Evolutionary conservation across 2,797 vertebrate genomes (phyloP).

Genomic region (Apodemus agrarius): DNA sequence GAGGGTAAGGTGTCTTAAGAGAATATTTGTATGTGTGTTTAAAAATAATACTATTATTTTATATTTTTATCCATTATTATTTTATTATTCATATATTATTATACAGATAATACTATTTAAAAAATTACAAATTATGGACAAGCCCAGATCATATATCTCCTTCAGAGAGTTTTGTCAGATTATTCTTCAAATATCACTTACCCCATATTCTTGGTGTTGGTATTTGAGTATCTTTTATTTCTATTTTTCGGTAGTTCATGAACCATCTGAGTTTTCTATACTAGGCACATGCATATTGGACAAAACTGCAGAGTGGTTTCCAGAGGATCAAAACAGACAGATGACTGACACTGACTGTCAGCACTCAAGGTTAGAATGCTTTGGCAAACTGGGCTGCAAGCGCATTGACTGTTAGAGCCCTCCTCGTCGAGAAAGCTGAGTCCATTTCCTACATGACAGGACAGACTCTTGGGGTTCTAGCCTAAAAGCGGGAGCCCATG

Average conservation of each 20-base stretch:
- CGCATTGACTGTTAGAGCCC: too few relatives aligned
- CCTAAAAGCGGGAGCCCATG: not conserved
- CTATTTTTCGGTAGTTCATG: not conserved
- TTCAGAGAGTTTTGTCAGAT: not conserved
- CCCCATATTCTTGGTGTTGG: not conserved
- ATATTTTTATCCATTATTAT: not conserved
- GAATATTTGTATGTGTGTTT: not conserved
- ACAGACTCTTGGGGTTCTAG: accelerated
- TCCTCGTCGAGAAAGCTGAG: not conserved
- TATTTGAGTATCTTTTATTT: not conserved
- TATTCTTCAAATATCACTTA: not conserved
- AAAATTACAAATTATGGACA: not conserved
- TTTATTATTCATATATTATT: not conserved
- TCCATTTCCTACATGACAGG: not conserved
- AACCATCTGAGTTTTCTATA: not conserved
- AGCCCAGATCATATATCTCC: not conserved
- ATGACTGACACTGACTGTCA: not conserved
- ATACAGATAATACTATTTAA: not conserved
- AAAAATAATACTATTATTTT: not conserved
- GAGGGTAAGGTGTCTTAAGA: not conserved
- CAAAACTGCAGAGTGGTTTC: not conserved
- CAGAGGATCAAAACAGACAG: not conserved
- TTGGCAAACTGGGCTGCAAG: not conserved
- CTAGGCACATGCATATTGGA: not conserved
- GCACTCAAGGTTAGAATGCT: not conserved